Evolutionary conservation across 2,797 vertebrate species (phyloP).

Genomic region (Lates japonicus): DNA sequence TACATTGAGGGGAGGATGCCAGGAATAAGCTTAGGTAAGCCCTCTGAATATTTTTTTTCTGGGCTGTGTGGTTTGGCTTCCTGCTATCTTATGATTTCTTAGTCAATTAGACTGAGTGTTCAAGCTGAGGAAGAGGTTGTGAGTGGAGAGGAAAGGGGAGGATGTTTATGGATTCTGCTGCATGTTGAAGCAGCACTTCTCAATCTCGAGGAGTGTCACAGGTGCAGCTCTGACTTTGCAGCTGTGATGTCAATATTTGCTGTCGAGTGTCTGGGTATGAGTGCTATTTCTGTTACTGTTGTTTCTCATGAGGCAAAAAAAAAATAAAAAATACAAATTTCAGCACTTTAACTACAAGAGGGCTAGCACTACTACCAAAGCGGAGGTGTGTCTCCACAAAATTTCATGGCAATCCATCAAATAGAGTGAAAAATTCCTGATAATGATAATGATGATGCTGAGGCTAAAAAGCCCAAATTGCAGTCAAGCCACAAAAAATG

Average conservation of each 20-base stretch:
- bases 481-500: background rate
- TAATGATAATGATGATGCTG: too few species aligned
- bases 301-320: slow-evolving; percentile 17
- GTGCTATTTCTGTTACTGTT: background rate
- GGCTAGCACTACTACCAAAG: background rate
- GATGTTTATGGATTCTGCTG: slow-evolving; percentile 51
- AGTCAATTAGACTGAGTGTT: slow-evolving; percentile 69
- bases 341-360: background rate
- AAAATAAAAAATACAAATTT: slow-evolving; percentile 7
- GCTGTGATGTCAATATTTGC: slow-evolving; percentile 43
- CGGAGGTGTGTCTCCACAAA: background rate
- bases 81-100: slow-evolving; percentile 61
- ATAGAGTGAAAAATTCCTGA: too few species aligned
- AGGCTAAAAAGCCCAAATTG: background rate
- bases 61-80: slow-evolving; percentile 35
- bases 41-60: slow-evolving; percentile 17
- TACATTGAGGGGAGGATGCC: slow-evolving; percentile 28
- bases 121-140: slow-evolving; percentile 34
- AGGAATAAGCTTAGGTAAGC: slow-evolving; percentile 49
- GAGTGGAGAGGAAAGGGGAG: slow-evolving; percentile 30
- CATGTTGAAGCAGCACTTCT: slow-evolving; percentile 45
- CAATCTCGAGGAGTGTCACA: slow-evolving; percentile 56
- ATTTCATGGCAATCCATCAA: background rate
- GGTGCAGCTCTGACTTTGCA: slow-evolving; percentile 45
- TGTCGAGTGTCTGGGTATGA: slow-evolving; percentile 33